Conservation (phyloP, 2,888 invertebrate species). For the Spicauda simplicius region DNA sequence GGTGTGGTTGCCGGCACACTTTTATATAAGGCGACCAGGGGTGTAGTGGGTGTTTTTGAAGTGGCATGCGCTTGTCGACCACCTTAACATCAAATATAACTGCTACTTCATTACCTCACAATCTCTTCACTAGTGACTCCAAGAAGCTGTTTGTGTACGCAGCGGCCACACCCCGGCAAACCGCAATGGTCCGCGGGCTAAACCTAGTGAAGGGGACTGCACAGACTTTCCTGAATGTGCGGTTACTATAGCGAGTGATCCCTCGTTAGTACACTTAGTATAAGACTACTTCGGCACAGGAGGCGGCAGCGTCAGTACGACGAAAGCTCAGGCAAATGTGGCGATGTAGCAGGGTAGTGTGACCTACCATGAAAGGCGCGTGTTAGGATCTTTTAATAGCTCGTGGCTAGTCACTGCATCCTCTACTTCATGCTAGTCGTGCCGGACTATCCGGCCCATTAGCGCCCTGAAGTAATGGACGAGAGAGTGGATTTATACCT, state of each 20-base stretch:
- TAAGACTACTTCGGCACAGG: constrained; percentile 1
- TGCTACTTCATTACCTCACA: background rate
- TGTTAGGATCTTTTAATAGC: background rate
- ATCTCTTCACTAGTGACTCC: background rate
- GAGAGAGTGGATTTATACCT: background rate
- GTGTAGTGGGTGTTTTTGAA: background rate
- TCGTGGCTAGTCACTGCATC: constrained; percentile 3
- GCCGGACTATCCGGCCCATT: background rate
- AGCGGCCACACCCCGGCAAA: background rate
- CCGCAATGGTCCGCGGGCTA: background rate
- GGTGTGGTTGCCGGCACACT: too few relatives aligned
- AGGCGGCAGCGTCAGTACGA: constrained; percentile 5
- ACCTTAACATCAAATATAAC: background rate
- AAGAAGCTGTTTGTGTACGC: constrained; percentile 1
- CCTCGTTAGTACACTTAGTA: too few relatives aligned
- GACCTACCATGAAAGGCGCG: too few relatives aligned
- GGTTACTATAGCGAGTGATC: too few relatives aligned
- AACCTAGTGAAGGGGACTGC: background rate
- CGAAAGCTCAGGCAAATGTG: constrained; percentile 4
- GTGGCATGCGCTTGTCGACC: background rate
- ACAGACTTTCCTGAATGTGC: too few relatives aligned
- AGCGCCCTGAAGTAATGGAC: background rate
- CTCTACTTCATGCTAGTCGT: background rate
- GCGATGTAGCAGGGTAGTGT: background rate
- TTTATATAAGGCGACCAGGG: too few relatives aligned